Conservation (phyloP, 1,140 invertebrate genomes). For the Linepithema humile region DNA sequence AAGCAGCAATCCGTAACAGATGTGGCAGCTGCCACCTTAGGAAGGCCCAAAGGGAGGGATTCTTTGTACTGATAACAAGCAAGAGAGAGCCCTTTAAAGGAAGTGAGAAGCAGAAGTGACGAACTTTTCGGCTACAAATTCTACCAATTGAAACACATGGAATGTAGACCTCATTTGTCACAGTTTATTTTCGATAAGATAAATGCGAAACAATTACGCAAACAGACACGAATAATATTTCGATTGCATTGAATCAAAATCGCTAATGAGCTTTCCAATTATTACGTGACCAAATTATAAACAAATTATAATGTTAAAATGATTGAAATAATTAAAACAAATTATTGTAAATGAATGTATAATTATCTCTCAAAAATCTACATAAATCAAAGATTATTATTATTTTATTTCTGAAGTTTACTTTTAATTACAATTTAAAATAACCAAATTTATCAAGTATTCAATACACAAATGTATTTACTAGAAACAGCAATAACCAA, state of each 20-base stretch:
- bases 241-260: not conserved
- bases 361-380: not conserved
- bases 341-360: not conserved
- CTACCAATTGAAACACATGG: constrained; percentile 11
- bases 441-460: too few species aligned
- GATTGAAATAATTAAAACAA: not conserved
- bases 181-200: not conserved
- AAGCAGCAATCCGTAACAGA: constrained; percentile 68
- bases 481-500: too few species aligned
- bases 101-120: constrained; percentile 41
- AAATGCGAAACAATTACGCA: not conserved
- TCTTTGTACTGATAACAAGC: constrained; percentile 68
- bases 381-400: not conserved
- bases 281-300: not conserved
- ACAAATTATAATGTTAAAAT: not conserved
- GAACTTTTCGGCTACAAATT: constrained; percentile 34
- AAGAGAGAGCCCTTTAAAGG: constrained; percentile 56
- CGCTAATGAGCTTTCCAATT: not conserved
- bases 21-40: constrained; percentile 70
- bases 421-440: too few species aligned
- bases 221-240: not conserved
- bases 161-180: not conserved
- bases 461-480: too few species aligned
- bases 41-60: constrained; percentile 33
- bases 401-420: not conserved